Evolutionary conservation across 2,888 invertebrate genomes (phyloP).

Genomic region (Lepidocyrtinus sp.): DNA sequence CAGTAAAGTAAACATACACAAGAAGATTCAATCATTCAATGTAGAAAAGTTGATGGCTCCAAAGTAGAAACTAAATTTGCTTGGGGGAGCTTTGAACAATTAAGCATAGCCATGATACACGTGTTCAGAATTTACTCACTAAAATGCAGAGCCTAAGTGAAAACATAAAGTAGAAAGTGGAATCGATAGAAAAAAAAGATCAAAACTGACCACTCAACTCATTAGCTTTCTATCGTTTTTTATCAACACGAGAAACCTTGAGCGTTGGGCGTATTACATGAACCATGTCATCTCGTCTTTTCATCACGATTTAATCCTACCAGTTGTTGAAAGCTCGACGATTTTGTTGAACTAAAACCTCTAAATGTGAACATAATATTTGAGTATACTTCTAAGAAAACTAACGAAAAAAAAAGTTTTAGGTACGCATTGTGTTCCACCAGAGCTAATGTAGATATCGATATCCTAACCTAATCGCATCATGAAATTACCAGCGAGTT

Average conservation of each 20-base stretch:
- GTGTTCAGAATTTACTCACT: background rate
- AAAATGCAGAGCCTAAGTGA: background rate
- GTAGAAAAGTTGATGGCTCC: slow-evolving; percentile 1
- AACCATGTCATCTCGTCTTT: background rate
- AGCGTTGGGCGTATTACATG: background rate
- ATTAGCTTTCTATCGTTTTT: background rate
- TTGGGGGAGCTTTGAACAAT: background rate
- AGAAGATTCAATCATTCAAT: too few relatives aligned
- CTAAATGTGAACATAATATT: too few relatives aligned
- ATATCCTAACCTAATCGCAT: slow-evolving; percentile 13
- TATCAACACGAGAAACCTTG: slow-evolving; percentile 1
- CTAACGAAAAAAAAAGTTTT: background rate
- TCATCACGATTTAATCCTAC: slow-evolving; percentile 3
- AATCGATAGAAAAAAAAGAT: background rate
- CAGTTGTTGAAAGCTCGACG: background rate
- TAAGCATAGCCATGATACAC: background rate
- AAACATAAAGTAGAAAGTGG: background rate
- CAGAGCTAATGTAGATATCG: background rate
- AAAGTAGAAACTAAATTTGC: background rate
- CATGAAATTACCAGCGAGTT: slow-evolving; percentile 8
- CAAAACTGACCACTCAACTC: slow-evolving; percentile 7
- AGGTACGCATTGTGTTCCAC: slow-evolving; percentile 1
- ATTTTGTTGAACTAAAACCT: background rate
- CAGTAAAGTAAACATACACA: too few relatives aligned
- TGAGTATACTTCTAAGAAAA: too few relatives aligned